phyloP scores from a whole-genome alignment of 2,888 invertebrate species.

The Baronia brevicornis region DNA sequence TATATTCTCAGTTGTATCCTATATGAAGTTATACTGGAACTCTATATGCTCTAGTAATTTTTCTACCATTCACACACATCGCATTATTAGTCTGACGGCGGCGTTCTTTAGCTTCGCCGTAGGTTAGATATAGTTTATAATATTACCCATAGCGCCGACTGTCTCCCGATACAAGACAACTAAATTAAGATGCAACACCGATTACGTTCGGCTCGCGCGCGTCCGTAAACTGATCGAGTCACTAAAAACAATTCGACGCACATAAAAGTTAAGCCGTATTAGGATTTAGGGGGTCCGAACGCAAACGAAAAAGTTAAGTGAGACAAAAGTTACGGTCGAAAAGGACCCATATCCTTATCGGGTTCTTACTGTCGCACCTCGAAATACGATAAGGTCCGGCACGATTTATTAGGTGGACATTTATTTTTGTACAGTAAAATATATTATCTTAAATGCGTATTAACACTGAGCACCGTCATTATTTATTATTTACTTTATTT shows the following conservation, averaged over 20 bases:
- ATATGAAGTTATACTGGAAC: no score
- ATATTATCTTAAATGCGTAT: slow-evolving; percentile 74
- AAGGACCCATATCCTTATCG: slow-evolving; percentile 55
- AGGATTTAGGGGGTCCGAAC: slow-evolving; percentile 29
- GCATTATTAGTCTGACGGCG: slow-evolving; percentile 17
- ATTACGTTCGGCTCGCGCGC: slow-evolving; percentile 52
- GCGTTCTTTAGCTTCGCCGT: slow-evolving; percentile 44
- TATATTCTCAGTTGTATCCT: no score
- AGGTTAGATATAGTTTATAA: slow-evolving; percentile 37
- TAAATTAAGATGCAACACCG: slow-evolving; percentile 73
- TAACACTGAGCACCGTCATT: slow-evolving; percentile 66
- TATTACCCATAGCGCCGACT: slow-evolving; percentile 40
- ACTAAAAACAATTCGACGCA: slow-evolving; percentile 23
- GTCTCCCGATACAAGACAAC: slow-evolving; percentile 68
- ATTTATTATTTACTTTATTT: slow-evolving; percentile 53
- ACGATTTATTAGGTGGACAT: slow-evolving; percentile 71
- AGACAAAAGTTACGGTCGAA: slow-evolving; percentile 31
- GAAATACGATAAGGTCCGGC: slow-evolving; percentile 60
- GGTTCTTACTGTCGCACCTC: slow-evolving; percentile 61
- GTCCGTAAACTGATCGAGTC: slow-evolving; percentile 35
- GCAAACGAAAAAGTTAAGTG: slow-evolving; percentile 38
- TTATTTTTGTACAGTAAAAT: slow-evolving; percentile 67
- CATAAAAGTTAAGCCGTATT: slow-evolving; percentile 21
- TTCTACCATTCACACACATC: slow-evolving; percentile 1
- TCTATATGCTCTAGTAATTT: no score